Evolutionary conservation across 1,140 invertebrate genomes (phyloP), one percentile per base, ranked within the genome.

Genomic region (Dreissena polymorpha): DNA sequence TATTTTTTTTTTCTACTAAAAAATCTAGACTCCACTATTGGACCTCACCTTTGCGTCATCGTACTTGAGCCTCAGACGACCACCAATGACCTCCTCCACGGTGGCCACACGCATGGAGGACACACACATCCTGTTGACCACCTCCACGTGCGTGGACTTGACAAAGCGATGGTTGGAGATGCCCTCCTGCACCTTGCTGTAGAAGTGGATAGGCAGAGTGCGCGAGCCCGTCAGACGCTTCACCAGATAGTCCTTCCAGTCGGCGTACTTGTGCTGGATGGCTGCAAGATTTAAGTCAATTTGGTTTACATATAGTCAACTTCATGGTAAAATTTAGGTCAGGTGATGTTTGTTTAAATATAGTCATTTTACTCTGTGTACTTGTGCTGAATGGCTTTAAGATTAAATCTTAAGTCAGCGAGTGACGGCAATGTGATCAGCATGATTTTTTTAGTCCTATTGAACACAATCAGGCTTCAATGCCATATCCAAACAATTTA

Each of bases 281-380:
- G 91, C 93, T 93, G 86, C 7, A 76, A 71, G 2, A 60, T 60
- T 60, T 3, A 18, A 12, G 57, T n/a, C 2, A 60, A 55, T 55
- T 55, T 12, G n/a, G n/a, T n/a, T n/a, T n/a, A n/a, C n/a, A n/a
- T n/a, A n/a, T n/a, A n/a, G n/a, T n/a, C n/a, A n/a, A n/a, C n/a
- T n/a, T n/a, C n/a, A n/a, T n/a, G n/a, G n/a, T n/a, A n/a, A n/a
- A n/a, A n/a, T n/a, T n/a, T n/a, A n/a, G n/a, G n/a, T n/a, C n/a
- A n/a, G n/a, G n/a, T n/a, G n/a, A n/a, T n/a, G n/a, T n/a, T n/a
- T n/a, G n/a, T n/a, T n/a, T n/a, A n/a, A n/a, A n/a, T n/a, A 92
- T 98, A 99, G 89, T 97, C 97, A 92, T 98, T 98, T 98, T 98
- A 99, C 93, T 99, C 97, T 88, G 95, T 95, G 93, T 97, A 97